Conservation (phyloP, 2,888 invertebrate genomes). For the Entomobrya proxima region DNA sequence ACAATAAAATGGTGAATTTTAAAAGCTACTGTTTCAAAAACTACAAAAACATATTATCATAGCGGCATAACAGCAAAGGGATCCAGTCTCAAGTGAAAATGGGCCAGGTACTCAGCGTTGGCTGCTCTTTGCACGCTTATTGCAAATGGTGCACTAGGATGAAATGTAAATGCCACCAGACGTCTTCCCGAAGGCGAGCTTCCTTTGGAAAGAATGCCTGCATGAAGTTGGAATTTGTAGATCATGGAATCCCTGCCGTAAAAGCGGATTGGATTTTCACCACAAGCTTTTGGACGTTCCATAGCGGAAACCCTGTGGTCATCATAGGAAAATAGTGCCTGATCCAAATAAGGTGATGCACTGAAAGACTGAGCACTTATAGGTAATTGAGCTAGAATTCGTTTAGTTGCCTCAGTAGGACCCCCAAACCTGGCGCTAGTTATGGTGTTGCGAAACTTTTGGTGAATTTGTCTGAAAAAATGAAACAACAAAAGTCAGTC, state of each 20-base stretch:
- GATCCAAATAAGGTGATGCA: slow-evolving; percentile 93
- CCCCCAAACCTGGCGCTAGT: slow-evolving; percentile 94
- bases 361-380: slow-evolving; percentile 94
- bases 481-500: not conserved
- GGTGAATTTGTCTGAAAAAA: slow-evolving; percentile 80
- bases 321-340: slow-evolving; percentile 94
- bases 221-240: slow-evolving; percentile 87
- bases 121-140: slow-evolving; percentile 93
- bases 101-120: slow-evolving; percentile 94
- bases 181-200: slow-evolving; percentile 85
- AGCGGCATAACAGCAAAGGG: slow-evolving; percentile 64
- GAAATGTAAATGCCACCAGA: slow-evolving; percentile 95
- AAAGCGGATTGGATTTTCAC: slow-evolving; percentile 95
- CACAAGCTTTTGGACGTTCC: slow-evolving; percentile 95
- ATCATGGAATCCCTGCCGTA: slow-evolving; percentile 89
- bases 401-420: slow-evolving; percentile 90
- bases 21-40: not conserved
- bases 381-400: slow-evolving; percentile 92
- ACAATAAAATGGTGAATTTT: not conserved
- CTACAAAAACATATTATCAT: not conserved
- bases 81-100: slow-evolving; percentile 90
- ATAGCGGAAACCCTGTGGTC: slow-evolving; percentile 97
- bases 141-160: slow-evolving; percentile 96
- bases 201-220: slow-evolving; percentile 82
- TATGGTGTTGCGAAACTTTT: slow-evolving; percentile 91